Evolutionary conservation across 2,888 invertebrate species (phyloP), one percentile per base, ranked within the genome.

Genomic region (Amiota minor): DNA sequence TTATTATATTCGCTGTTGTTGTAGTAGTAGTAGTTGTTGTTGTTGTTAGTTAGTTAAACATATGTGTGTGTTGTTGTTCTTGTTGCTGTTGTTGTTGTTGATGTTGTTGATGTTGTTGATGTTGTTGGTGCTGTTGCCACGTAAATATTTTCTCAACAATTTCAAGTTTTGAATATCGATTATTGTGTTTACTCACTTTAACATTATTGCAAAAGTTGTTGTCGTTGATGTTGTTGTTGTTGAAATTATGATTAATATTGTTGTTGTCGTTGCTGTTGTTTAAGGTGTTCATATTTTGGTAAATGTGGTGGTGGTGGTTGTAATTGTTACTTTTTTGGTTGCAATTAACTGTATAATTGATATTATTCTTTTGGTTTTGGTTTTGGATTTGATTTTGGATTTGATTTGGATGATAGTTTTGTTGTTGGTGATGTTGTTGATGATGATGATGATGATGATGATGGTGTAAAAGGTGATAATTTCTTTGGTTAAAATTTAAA

Each of bases 101-200:
- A 18, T n/a, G n/a, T n/a, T n/a, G n/a, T 62, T 45, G 14, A 23
- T 73, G 73, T 75, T 72, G 68, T 55, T 73, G 71, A 49, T 77
- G 65, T 56, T 75, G 72, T 70, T 46, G 23, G 64, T 83, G 83
- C 73, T 85, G 82, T 47, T 83, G 86, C 83, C 80, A 85, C 81
- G 70, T 76, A 72, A 83, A 83, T 64, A 83, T 77, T 68, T 80
- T 83, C 72, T 83, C 83, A 74, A 84, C 83, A 61, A 83, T 72
- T 74, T 83, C 84, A 65, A 85, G 83, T 76, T 85, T 83, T 74
- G 83, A 82, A 77, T 77, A 83, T 71, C 70, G 77, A 64, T 76
- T 78, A 20, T 35, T 6, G 35, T 8, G 4, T 35, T 8, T 35
- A 1, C 23, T 23, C 23, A 23, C 23, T 23, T 3, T 1, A 23